Evolutionary conservation across 2,888 invertebrate species (phyloP), one percentile per base, ranked within the genome.

Genomic region (Drosophila lacicola): DNA sequence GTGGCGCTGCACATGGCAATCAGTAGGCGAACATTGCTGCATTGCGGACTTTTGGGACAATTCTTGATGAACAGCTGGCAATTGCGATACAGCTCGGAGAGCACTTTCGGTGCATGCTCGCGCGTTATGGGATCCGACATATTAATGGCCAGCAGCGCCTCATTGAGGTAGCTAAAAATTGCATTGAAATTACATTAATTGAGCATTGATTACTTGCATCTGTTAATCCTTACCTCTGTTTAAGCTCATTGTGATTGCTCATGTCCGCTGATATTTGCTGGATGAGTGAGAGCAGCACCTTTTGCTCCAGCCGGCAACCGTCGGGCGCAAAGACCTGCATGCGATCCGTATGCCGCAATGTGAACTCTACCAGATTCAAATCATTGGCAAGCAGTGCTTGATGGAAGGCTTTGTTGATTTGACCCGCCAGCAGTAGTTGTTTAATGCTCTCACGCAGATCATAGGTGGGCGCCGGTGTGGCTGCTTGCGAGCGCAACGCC

Each of bases 201-300:
- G 2, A 10, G 39, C 4, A 21, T 13, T 4, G 9, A 10, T 1
- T 3, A n/a, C 9, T 39, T 39, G 36, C 37, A 19, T 21, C 19
- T 3, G 3, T 19, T 1, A 10, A 29, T 9, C 51, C 92, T 92
- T 93, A 97, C 97, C 94, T 96, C 84, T 96, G 94, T 92, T 97
- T 97, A 17, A 96, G 93, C 88, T 96, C 96, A 11, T 97, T 97
- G 85, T 97, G 96, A 74, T 96, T 95, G 72, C 94, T 94, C 93
- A 99, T 95, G 90, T 98, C 98, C 0, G 97, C 96, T 17, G 98
- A 96, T 19, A 98, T 95, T 92, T 99, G 99, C 91, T 99, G 98
- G 84, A 99, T 96, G 33, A 99, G 94, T 3, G 98, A 98, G 55
- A 99, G 94, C 75, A 99, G 94, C 65, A 98, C 97, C 83, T 96